Evolutionary conservation across 92 coral and sea anemone genomes (phyloP), one percentile per base, ranked within the genome.

Genomic region (Porites evermanni): DNA sequence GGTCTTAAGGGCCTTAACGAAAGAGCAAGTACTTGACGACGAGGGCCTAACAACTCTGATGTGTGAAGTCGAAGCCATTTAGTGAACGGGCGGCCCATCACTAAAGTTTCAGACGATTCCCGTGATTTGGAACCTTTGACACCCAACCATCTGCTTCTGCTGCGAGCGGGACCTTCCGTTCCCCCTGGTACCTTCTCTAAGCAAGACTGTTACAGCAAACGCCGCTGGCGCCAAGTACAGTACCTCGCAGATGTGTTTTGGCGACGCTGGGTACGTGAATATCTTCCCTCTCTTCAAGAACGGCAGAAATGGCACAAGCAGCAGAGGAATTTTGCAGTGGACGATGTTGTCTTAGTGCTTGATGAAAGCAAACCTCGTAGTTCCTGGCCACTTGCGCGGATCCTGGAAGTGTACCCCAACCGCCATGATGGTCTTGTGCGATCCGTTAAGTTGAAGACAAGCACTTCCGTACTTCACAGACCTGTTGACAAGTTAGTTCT

Each of bases 181-280:
- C 26, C 26, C 26, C 26, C 26, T 24, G 26, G 26, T 24, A 24
- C 26, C 26, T 24, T 24, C 26, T 24, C 1, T 0, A 24, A 24
- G 26, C 26, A 24, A 24, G 38, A 32, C 38, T 58, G 71, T 63
- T 64, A 73, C 67, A 77, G 79, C 82, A 70, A 56, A 26, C 53
- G 89, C 44, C 79, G 87, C 26, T 90, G 91, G 38, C 38, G 4
- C 38, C 38, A 32, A 32, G 38, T 32, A 32, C 38, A 32, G 38
- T 32, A 32, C 85, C 51, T 85, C 12, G 87, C 92, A 13, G 85
- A 90, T 63, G 54, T 83, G 53, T 90, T 90, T 75, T 90, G 90
- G 93, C 83, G 84, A n/a, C 89, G 89, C 13, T 90, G 93, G 93
- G 51, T 81, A 20, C 29, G 82, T 4, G 91, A 90, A 59, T 87